Evolutionary conservation across 1,140 invertebrate species (phyloP).

Genomic region (Adoxophyes honmai): DNA sequence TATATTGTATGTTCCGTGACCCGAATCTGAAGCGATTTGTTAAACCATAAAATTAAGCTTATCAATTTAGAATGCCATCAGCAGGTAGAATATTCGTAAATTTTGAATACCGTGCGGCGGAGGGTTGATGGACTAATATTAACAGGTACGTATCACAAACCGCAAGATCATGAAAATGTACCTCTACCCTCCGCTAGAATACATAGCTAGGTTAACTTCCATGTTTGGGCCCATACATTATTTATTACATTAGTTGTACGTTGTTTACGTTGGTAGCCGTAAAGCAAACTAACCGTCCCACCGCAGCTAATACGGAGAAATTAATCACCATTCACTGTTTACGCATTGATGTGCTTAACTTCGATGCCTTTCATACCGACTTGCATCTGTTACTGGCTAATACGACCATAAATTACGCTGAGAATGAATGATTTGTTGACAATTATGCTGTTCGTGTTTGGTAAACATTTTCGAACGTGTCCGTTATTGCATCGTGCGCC

Average conservation of each 20-base stretch:
- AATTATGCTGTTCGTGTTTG: too few relatives aligned
- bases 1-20: too few relatives aligned
- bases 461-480: too few relatives aligned
- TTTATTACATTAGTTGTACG: conserved; percentile 64
- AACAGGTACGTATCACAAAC: conserved; percentile 63
- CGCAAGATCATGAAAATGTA: conserved; percentile 72
- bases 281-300: conserved; percentile 41
- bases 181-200: conserved; percentile 44
- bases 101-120: conserved; percentile 51
- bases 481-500: too few relatives aligned
- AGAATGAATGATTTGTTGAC: too few relatives aligned
- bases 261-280: conserved; percentile 56
- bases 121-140: conserved; percentile 70
- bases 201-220: conserved; percentile 55
- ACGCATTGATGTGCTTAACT: conserved; percentile 23
- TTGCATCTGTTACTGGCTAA: not conserved
- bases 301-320: conserved; percentile 32
- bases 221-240: conserved; percentile 66
- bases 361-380: too few relatives aligned
- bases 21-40: too few relatives aligned
- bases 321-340: conserved; percentile 35
- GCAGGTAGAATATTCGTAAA: conserved; percentile 47
- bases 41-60: not conserved
- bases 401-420: too few relatives aligned
- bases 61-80: conserved; percentile 20